These are phyloP conservation scores for Cheilosia scutellata DNA, from an alignment of 2,888 invertebrate genomes.

Conservation along the genomic window DNA sequence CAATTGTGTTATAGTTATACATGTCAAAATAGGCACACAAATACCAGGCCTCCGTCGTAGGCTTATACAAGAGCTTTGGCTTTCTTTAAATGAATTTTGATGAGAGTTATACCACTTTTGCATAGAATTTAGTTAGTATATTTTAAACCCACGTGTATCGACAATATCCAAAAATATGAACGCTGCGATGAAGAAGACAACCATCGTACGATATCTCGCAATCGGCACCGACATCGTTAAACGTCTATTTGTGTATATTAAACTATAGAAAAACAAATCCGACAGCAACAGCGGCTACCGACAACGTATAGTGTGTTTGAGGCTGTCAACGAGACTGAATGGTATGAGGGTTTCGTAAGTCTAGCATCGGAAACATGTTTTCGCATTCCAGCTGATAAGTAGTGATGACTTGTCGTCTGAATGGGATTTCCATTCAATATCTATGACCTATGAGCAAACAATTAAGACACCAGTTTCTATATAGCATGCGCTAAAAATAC, in stretches of 20 bases:
- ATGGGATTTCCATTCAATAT: too few relatives aligned
- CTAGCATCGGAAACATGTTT: not conserved
- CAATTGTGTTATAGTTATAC: conserved; percentile 50
- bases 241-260: not conserved
- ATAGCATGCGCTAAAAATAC: too few relatives aligned
- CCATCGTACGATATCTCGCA: not conserved
- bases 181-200: not conserved
- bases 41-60: conserved; percentile 30
- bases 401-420: too few relatives aligned
- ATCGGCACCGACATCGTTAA: not conserved
- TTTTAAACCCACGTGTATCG: conserved; percentile 21
- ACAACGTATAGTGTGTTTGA: not conserved
- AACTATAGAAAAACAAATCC: not conserved
- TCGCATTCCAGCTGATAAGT: too few relatives aligned
- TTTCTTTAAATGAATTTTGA: conserved; percentile 1
- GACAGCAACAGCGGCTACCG: too few relatives aligned
- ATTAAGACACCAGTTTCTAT: too few relatives aligned
- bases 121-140: not conserved
- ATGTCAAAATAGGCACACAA: conserved; percentile 63
- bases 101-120: too few relatives aligned
- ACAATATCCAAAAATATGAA: not conserved
- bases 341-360: not conserved
- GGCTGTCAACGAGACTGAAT: conserved; percentile 24
- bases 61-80: conserved; percentile 55
- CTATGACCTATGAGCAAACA: too few relatives aligned